phyloP scores from a whole-genome alignment of 2,113 vertebrate species.

The Gallinago media region DNA sequence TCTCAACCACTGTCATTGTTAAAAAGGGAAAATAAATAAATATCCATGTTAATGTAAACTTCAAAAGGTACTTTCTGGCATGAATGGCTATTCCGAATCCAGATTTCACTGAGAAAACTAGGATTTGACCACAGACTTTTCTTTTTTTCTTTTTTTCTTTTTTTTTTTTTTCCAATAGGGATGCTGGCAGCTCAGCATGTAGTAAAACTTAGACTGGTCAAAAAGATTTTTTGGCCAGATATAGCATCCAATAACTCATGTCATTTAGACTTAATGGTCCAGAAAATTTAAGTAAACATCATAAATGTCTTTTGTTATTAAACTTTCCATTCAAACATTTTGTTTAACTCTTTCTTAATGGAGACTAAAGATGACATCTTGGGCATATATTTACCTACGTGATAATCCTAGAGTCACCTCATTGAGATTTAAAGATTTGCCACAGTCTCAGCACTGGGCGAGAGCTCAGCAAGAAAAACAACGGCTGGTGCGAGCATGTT shows the following conservation, averaged over 20 bases:
- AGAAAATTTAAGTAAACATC: slow-evolving; percentile 87
- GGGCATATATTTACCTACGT: slow-evolving; percentile 1
- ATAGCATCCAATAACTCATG: slow-evolving; percentile 82
- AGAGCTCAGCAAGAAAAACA: background rate
- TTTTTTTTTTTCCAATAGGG: slow-evolving; percentile 46
- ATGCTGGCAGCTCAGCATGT: slow-evolving; percentile 76
- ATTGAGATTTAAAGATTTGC: slow-evolving; percentile 10
- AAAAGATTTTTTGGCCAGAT: slow-evolving; percentile 83
- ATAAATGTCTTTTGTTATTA: slow-evolving; percentile 87
- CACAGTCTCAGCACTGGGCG: background rate
- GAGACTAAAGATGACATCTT: slow-evolving; percentile 65
- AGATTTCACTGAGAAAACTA: slow-evolving; percentile 79
- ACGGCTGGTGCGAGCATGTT: background rate
- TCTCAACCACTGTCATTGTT: slow-evolving; percentile 87
- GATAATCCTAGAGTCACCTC: slow-evolving; percentile 52
- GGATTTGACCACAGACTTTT: slow-evolving; percentile 75
- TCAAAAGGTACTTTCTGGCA: slow-evolving; percentile 85
- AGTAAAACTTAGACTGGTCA: slow-evolving; percentile 81
- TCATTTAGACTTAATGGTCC: slow-evolving; percentile 79
- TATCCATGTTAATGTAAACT: slow-evolving; percentile 88
- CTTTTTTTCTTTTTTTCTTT: background rate
- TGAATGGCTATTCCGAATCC: slow-evolving; percentile 73
- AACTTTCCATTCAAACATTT: slow-evolving; percentile 81
- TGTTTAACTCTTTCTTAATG: slow-evolving; percentile 81
- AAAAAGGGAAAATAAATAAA: slow-evolving; percentile 90